These are phyloP conservation scores for Trachops cirrhosus DNA, from an alignment of 2,797 vertebrate genomes.

Conservation along the genomic window DNA sequence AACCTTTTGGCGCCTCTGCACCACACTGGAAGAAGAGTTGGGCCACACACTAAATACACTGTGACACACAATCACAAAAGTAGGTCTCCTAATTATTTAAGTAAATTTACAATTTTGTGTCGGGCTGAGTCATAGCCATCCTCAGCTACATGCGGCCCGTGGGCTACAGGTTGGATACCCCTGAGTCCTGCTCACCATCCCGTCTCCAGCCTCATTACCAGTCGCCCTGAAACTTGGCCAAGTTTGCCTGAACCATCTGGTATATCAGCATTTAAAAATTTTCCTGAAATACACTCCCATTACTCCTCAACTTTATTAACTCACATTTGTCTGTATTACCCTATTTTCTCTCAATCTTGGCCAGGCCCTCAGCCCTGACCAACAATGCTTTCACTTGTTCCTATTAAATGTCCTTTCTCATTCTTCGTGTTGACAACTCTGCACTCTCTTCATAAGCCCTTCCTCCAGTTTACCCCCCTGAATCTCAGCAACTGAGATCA, in stretches of 20 bases:
- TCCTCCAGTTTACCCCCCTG: not conserved
- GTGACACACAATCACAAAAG: too few species aligned
- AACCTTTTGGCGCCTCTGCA: too few species aligned
- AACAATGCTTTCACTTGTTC: not conserved
- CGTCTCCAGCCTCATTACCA: not conserved
- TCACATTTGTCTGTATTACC: not conserved
- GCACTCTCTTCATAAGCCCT: not conserved
- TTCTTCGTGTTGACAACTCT: not conserved
- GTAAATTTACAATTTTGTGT: too few species aligned
- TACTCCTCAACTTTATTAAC: not conserved
- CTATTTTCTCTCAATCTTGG: not conserved
- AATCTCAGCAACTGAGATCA: not conserved
- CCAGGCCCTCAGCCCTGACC: not conserved
- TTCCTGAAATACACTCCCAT: not conserved
- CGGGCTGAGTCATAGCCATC: too few species aligned
- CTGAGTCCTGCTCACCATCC: not conserved
- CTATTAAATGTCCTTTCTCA: not conserved
- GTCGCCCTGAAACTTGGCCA: not conserved
- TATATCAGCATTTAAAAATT: not conserved
- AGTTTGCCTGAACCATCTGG: not conserved
- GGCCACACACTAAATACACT: too few species aligned
- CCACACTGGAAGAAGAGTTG: too few species aligned
- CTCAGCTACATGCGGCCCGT: too few species aligned
- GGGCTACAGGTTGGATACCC: too few species aligned
- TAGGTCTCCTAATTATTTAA: too few species aligned